Conservation (phyloP, 2,113 vertebrate species). For the Paratilapia polleni region DNA sequence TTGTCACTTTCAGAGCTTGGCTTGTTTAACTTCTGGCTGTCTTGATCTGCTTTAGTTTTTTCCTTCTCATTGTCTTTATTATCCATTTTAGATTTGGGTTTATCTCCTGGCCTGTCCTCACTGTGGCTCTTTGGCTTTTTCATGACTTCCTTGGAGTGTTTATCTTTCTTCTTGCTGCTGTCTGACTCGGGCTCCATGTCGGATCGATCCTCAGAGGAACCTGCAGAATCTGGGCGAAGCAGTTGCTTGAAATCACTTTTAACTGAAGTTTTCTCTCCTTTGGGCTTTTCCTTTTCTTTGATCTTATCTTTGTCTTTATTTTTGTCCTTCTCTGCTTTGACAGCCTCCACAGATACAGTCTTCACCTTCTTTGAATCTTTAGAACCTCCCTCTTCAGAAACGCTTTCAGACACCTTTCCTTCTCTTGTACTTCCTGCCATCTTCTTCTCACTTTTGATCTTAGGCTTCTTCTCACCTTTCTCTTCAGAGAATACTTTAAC, state of each 20-base stretch:
- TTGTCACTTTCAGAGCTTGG: slow-evolving; percentile 81
- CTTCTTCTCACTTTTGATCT: slow-evolving; percentile 88
- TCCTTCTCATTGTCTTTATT: slow-evolving; percentile 83
- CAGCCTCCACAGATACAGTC: slow-evolving; percentile 72
- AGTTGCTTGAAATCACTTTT: slow-evolving; percentile 84
- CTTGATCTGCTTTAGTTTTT: slow-evolving; percentile 79
- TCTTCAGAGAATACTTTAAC: slow-evolving; percentile 84
- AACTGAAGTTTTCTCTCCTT: slow-evolving; percentile 74
- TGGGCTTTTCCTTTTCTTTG: slow-evolving; percentile 82
- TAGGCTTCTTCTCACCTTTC: slow-evolving; percentile 88
- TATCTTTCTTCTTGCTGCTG: slow-evolving; percentile 81
- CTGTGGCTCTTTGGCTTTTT: slow-evolving; percentile 85
- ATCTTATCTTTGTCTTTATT: slow-evolving; percentile 80
- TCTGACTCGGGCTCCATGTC: slow-evolving; percentile 85
- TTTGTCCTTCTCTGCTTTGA: slow-evolving; percentile 77
- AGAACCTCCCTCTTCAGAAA: slow-evolving; percentile 76
- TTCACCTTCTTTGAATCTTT: slow-evolving; percentile 87
- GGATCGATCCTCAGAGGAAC: slow-evolving; percentile 87
- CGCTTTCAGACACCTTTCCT: slow-evolving; percentile 77
- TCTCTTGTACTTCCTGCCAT: slow-evolving; percentile 79
- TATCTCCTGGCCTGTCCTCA: slow-evolving; percentile 84
- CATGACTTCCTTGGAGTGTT: slow-evolving; percentile 81
- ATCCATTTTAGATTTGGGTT: slow-evolving; percentile 83
- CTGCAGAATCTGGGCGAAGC: slow-evolving; percentile 81
- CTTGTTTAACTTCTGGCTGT: slow-evolving; percentile 81